phyloP scores from a whole-genome alignment of 1,140 invertebrate species.

The Drosophila navojoa region DNA sequence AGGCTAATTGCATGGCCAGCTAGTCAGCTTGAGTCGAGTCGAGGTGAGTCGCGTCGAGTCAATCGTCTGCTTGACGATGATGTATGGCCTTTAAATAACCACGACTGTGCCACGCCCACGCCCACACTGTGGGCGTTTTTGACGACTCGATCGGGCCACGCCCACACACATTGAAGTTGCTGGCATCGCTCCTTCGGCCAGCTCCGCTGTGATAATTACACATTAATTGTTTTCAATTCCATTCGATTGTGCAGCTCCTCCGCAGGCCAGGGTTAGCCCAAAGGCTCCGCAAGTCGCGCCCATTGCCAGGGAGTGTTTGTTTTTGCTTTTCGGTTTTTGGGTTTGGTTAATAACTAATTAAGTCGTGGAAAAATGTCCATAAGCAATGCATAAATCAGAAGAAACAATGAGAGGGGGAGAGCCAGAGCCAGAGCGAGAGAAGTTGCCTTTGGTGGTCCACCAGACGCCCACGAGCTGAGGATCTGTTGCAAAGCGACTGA shows the following conservation, averaged over 20 bases:
- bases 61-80: constrained; percentile 59
- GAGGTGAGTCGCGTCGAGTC: constrained; percentile 46
- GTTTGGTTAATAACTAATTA: constrained; percentile 66
- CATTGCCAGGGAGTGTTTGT: constrained; percentile 24
- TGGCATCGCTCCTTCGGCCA: constrained; percentile 47
- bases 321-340: constrained; percentile 6
- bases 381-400: constrained; percentile 57
- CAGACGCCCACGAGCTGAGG: constrained; percentile 24
- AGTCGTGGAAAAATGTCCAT: constrained; percentile 50
- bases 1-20: constrained; percentile 12
- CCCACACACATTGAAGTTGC: background rate
- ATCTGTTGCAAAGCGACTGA: background rate
- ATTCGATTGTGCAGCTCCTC: constrained; percentile 13
- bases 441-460: constrained; percentile 45
- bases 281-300: constrained; percentile 25
- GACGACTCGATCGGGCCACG: constrained; percentile 54
- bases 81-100: constrained; percentile 53
- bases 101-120: constrained; percentile 35
- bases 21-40: background rate
- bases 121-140: constrained; percentile 70
- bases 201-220: constrained; percentile 74
- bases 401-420: background rate
- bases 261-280: background rate
- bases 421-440: background rate
- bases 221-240: constrained; percentile 80